A percentile compares a stretch with the other conserved stretches of the same genome.
These are phyloP conservation scores for Lacerta agilis DNA, from an alignment of 2,797 vertebrate species.

Conservation along the genomic window DNA sequence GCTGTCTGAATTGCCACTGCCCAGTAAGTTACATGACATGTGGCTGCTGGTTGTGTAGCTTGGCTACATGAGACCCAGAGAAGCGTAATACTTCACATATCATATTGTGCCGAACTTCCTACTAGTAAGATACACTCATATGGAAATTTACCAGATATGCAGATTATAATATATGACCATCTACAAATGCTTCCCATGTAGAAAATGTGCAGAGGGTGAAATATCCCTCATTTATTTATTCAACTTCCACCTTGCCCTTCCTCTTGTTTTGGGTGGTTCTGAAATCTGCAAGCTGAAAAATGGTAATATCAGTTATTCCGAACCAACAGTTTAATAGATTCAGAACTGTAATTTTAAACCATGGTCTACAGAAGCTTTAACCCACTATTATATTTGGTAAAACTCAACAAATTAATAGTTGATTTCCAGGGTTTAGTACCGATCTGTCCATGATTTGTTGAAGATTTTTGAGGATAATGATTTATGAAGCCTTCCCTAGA, in stretches of 20 bases:
- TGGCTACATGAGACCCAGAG: too few species aligned
- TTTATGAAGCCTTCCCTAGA: neutral
- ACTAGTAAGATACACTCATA: too few species aligned
- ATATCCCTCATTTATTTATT: too few species aligned
- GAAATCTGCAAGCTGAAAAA: too few species aligned
- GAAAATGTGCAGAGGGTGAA: too few species aligned
- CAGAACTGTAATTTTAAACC: neutral
- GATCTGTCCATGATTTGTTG: neutral
- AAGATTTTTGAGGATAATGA: neutral
- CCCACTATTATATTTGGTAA: neutral
- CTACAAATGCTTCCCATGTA: too few species aligned
- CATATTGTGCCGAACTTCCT: too few species aligned
- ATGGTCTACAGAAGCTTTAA: neutral
- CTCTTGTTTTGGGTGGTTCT: too few species aligned
- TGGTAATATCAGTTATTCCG: too few species aligned
- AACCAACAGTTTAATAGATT: neutral
- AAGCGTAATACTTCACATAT: neutral
- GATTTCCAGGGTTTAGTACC: neutral
- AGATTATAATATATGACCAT: too few species aligned
- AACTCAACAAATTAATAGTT: neutral
- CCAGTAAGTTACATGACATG: neutral
- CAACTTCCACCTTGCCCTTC: too few species aligned
- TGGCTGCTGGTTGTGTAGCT: neutral
- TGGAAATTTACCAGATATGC: too few species aligned
- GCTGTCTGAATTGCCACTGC: neutral